Evolutionary conservation across 2,888 invertebrate species (phyloP).

Genomic region (Leptarthrus brevirostris): DNA sequence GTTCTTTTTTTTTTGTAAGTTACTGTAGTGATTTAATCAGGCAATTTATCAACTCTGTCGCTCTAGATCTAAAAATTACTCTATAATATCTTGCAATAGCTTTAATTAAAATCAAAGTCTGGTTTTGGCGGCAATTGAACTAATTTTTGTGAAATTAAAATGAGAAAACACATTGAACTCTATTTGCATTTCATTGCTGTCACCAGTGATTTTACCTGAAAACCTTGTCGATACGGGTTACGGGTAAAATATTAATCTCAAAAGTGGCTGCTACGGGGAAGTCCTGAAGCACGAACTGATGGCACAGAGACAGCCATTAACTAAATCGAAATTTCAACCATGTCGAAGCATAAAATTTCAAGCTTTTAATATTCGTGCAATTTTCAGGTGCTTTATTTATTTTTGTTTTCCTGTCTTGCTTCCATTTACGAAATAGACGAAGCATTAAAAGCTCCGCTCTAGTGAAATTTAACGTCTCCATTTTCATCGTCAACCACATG

Average conservation of each 20-base stretch:
- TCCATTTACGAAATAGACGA: slow-evolving; percentile 45
- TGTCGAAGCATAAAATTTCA: slow-evolving; percentile 22
- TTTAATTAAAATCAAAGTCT: no score
- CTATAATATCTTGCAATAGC: no score
- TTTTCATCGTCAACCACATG: slow-evolving; percentile 7
- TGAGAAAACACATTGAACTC: no score
- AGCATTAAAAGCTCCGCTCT: slow-evolving; percentile 47
- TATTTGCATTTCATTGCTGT: no score
- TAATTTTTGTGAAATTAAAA: no score
- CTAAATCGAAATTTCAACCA: slow-evolving; percentile 25
- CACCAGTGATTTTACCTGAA: no score
- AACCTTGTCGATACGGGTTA: no score
- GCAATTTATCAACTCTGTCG: no score
- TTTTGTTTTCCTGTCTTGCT: not conserved
- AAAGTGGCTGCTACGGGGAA: not conserved
- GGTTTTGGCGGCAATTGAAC: no score
- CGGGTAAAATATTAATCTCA: slow-evolving; percentile 12
- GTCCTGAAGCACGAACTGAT: not conserved
- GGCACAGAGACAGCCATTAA: slow-evolving; percentile 18
- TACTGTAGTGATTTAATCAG: no score
- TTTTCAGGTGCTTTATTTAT: not conserved
- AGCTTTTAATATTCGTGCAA: slow-evolving; percentile 21
- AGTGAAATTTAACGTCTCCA: slow-evolving; percentile 37
- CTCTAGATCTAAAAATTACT: no score
- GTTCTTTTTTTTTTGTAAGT: no score